These are phyloP conservation scores for Aselliscus stoliczkanus DNA, from an alignment of 2,797 vertebrate species.

Conservation along the genomic window DNA sequence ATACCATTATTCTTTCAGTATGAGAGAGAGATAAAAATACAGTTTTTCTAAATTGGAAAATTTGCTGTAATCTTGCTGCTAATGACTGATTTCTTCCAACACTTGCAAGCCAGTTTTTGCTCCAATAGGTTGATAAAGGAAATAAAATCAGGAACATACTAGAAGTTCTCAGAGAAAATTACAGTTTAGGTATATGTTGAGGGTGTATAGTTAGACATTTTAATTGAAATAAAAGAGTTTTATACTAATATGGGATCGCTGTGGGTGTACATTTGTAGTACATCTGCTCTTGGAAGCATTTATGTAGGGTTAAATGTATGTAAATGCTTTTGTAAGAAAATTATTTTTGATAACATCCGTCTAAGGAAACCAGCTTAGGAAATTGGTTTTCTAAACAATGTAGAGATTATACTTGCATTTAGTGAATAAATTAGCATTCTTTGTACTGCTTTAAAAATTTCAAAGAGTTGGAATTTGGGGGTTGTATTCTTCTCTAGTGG, in stretches of 20 bases:
- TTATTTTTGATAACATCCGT: slow-evolving; percentile 64
- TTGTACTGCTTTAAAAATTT: slow-evolving; percentile 56
- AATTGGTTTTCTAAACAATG: slow-evolving; percentile 70
- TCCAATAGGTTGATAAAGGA: slow-evolving; percentile 80
- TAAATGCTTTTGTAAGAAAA: slow-evolving; percentile 79
- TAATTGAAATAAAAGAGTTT: slow-evolving; percentile 84
- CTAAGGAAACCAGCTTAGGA: slow-evolving; percentile 73
- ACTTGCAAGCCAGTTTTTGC: slow-evolving; percentile 78
- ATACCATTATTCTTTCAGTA: slow-evolving; percentile 73
- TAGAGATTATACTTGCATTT: slow-evolving; percentile 63
- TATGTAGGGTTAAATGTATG: slow-evolving; percentile 79
- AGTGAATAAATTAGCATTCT: slow-evolving; percentile 64
- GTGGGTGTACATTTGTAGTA: slow-evolving; percentile 80
- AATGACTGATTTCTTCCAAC: slow-evolving; percentile 82
- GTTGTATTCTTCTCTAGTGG: background rate
- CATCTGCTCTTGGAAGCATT: slow-evolving; percentile 76
- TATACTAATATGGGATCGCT: slow-evolving; percentile 78
- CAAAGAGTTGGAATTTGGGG: slow-evolving; percentile 4
- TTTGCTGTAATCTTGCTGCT: slow-evolving; percentile 81
- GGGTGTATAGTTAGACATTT: slow-evolving; percentile 83
- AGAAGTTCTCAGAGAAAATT: slow-evolving; percentile 80
- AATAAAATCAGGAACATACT: slow-evolving; percentile 77
- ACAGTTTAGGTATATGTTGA: slow-evolving; percentile 80
- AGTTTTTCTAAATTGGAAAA: slow-evolving; percentile 83
- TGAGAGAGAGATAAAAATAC: slow-evolving; percentile 72